Percentiles rank a stretch among this genome's conserved stretches.
These are phyloP conservation scores for Rhinoraja longicauda DNA, from an alignment of 2,797 vertebrate genomes.

Conservation along the genomic window DNA sequence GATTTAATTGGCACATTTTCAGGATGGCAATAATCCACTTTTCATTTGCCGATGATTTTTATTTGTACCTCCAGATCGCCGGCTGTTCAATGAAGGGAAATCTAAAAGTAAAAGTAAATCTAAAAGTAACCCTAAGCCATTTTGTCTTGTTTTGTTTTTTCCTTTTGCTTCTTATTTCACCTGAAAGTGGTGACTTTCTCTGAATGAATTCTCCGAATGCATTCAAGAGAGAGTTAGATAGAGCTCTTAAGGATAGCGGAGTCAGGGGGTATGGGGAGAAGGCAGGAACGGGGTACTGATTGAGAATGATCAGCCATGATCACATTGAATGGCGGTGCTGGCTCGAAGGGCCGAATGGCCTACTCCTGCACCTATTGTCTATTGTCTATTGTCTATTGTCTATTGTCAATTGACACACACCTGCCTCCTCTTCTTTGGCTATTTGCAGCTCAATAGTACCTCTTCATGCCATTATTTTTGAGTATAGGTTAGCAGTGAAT, in stretches of 20 bases:
- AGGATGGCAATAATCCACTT: constrained; percentile 31
- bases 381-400: no score
- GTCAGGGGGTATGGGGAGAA: no score
- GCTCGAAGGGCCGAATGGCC: no score
- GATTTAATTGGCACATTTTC: not conserved
- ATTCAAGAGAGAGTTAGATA: no score
- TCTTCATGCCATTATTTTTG: not conserved
- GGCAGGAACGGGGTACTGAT: no score
- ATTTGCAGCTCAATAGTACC: not conserved
- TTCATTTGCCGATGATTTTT: constrained; percentile 26
- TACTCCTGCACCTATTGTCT: no score
- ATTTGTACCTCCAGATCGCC: not conserved
- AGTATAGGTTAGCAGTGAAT: not conserved
- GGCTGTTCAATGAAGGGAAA: not conserved
- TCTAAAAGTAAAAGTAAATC: not conserved
- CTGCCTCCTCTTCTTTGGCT: not conserved
- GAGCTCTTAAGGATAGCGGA: no score
- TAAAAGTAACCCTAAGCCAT: not conserved
- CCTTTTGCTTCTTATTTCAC: not conserved
- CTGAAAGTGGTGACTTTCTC: not conserved
- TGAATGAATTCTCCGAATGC: no score
- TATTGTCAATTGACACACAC: no score
- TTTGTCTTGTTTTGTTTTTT: not conserved
- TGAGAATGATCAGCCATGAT: no score
- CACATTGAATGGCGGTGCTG: no score